Evolutionary conservation across 2,797 vertebrate genomes (phyloP).

Genomic region (Sebastes goodei): DNA sequence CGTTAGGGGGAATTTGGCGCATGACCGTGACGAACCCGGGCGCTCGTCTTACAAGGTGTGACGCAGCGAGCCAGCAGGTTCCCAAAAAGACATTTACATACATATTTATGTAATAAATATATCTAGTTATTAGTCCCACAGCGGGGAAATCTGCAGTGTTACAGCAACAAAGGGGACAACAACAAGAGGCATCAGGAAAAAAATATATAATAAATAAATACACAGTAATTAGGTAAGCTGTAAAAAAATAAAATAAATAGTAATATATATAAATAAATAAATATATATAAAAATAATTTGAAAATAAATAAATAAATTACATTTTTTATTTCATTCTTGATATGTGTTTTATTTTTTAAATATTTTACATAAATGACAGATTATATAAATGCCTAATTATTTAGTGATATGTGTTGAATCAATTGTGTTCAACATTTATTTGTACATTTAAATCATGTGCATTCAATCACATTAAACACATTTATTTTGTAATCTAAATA

Average conservation of each 20-base stretch:
- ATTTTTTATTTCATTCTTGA: background rate
- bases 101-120: background rate
- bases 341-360: background rate
- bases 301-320: no score
- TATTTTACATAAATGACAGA: background rate
- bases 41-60: slow-evolving; percentile 34
- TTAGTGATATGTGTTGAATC: background rate
- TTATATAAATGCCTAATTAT: background rate
- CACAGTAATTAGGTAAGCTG: no score
- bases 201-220: no score
- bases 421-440: background rate
- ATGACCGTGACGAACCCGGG: slow-evolving; percentile 42
- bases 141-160: no score
- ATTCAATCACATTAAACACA: background rate
- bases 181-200: no score
- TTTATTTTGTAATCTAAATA: background rate
- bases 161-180: no score
- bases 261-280: no score
- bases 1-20: slow-evolving; percentile 52
- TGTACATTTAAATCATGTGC: background rate
- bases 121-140: no score
- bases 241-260: no score
- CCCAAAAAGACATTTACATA: background rate
- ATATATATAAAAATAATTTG: no score
- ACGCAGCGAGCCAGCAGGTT: slow-evolving; percentile 4